Conservation (phyloP, 1,140 invertebrate genomes). For the Melipona quadrifasciata region DNA sequence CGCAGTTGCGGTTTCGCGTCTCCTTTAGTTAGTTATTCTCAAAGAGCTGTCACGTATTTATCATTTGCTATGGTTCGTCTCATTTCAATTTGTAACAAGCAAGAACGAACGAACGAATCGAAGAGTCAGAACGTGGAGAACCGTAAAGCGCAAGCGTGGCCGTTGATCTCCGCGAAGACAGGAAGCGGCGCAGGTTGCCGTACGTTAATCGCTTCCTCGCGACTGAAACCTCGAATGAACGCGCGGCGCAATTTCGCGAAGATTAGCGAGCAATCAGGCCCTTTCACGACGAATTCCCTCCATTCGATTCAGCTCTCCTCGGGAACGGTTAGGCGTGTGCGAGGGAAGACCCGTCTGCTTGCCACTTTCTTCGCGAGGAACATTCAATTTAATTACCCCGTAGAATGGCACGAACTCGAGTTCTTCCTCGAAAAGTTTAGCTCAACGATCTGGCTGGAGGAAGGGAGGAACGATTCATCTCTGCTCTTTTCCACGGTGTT, state of each 20-base stretch:
- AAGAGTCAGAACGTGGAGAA: not conserved
- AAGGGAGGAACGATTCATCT: slow-evolving; percentile 49
- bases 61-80: not conserved
- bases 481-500: slow-evolving; percentile 44
- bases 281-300: slow-evolving; percentile 62
- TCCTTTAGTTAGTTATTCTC: too few relatives aligned
- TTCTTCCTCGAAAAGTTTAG: slow-evolving; percentile 39
- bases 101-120: not conserved
- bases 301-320: slow-evolving; percentile 60
- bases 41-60: not conserved
- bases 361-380: slow-evolving; percentile 60
- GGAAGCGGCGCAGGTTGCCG: slow-evolving; percentile 49
- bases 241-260: slow-evolving; percentile 62
- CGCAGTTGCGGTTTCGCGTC: not conserved
- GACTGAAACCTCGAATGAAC: slow-evolving; percentile 39
- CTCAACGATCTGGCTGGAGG: slow-evolving; percentile 17
- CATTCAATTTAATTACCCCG: slow-evolving; percentile 67
- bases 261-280: slow-evolving; percentile 68
- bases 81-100: not conserved
- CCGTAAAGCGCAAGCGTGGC: not conserved
- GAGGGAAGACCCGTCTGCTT: slow-evolving; percentile 26
- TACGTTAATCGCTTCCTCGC: slow-evolving; percentile 57
- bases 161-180: slow-evolving; percentile 43
- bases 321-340: slow-evolving; percentile 41
- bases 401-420: slow-evolving; percentile 46